These are phyloP conservation scores for Campoletis sonorensis DNA, from an alignment of 1,140 invertebrate species.

Conservation along the genomic window DNA sequence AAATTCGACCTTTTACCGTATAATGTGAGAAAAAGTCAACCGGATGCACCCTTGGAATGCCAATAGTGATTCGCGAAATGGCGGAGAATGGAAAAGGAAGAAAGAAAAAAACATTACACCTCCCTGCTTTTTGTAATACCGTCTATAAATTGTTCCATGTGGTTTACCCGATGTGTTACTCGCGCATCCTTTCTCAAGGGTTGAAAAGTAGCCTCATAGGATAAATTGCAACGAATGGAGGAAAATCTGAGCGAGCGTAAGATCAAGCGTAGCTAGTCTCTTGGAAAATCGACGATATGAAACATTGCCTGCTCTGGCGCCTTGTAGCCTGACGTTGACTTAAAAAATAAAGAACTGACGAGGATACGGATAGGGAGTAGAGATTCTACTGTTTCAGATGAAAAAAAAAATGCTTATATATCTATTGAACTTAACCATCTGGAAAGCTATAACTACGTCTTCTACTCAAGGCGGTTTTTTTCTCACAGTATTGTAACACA, in stretches of 20 bases:
- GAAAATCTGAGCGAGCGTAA: slow-evolving; percentile 58
- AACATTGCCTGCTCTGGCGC: slow-evolving; percentile 62
- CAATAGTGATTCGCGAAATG: slow-evolving; percentile 34
- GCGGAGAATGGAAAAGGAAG: not conserved
- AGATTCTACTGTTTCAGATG: slow-evolving; percentile 51
- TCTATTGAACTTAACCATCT: slow-evolving; percentile 64
- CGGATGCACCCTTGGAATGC: slow-evolving; percentile 41
- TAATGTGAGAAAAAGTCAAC: slow-evolving; percentile 37
- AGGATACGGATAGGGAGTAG: slow-evolving; percentile 32
- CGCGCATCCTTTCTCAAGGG: slow-evolving; percentile 9
- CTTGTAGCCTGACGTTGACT: slow-evolving; percentile 53
- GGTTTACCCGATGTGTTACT: slow-evolving; percentile 8
- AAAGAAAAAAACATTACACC: not conserved
- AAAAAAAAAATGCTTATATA: slow-evolving; percentile 63
- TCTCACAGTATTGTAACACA: slow-evolving; percentile 8
- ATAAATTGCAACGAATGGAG: slow-evolving; percentile 69
- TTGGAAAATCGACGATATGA: slow-evolving; percentile 75
- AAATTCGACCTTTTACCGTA: slow-evolving; percentile 30
- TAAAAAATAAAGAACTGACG: slow-evolving; percentile 53
- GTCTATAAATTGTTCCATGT: slow-evolving; percentile 30
- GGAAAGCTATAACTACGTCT: slow-evolving; percentile 59
- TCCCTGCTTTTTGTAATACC: slow-evolving; percentile 11
- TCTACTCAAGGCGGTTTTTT: slow-evolving; percentile 1
- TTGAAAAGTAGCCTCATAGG: slow-evolving; percentile 39
- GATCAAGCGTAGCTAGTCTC: slow-evolving; percentile 65